Evolutionary conservation across 64 coral and sea anemone genomes (phyloP).

Genomic region (Orbicella faveolata): DNA sequence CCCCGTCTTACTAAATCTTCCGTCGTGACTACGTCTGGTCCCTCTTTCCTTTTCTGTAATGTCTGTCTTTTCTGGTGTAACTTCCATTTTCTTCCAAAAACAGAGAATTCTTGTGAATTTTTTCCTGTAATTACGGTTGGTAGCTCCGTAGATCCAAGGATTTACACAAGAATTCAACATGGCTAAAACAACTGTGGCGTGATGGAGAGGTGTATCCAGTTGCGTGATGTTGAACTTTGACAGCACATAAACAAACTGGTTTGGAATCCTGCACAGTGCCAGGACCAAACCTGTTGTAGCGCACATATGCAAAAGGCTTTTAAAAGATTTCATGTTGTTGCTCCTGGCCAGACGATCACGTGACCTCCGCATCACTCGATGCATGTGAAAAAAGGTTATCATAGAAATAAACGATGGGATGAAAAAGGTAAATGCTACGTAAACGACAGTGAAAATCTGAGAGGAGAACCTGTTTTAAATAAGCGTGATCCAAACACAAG

Average conservation of each 20-base stretch:
- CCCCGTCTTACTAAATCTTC: not conserved
- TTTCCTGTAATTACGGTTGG: conserved; percentile 65
- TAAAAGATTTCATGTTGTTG: conserved; percentile 30
- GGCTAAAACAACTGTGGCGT: conserved; percentile 70
- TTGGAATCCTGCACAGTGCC: conserved; percentile 71
- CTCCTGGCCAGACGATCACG: not conserved
- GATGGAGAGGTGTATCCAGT: conserved; percentile 61
- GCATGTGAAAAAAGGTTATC: conserved; percentile 31
- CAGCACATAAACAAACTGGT: conserved; percentile 73
- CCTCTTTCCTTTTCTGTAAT: not conserved
- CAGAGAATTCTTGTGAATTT: conserved; percentile 40
- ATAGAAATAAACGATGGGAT: conserved; percentile 38
- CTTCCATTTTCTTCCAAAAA: conserved; percentile 29
- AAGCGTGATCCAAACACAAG: conserved; percentile 32
- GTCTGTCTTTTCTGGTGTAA: not conserved
- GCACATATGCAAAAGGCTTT: conserved; percentile 72
- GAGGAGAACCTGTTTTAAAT: not conserved
- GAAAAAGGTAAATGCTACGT: conserved; percentile 31
- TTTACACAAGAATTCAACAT: conserved; percentile 80
- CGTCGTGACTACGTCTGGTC: not conserved
- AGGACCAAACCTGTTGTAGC: conserved; percentile 54
- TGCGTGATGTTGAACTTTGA: conserved; percentile 69
- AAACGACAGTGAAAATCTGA: conserved; percentile 14
- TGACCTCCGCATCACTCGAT: conserved; percentile 8
- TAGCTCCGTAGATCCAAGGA: conserved; percentile 82